A percentile compares a stretch with the other conserved stretches of the same genome.
These are phyloP conservation scores for Cirrhinus mrigala DNA, from an alignment of 2,797 vertebrate species.

Conservation along the genomic window DNA sequence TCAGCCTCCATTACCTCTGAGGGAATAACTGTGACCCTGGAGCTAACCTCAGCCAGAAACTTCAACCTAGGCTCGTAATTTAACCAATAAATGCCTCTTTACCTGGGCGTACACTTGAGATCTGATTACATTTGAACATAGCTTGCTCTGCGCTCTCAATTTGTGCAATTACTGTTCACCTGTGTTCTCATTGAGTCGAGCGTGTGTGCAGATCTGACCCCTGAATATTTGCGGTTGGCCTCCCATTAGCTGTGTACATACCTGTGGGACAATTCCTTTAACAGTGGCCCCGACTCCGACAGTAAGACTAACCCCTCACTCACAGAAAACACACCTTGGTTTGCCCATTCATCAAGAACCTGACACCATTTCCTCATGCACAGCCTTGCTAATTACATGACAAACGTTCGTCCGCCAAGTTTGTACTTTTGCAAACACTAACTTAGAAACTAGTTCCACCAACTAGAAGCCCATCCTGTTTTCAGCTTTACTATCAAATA, in stretches of 20 bases:
- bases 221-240: slow-evolving; percentile 49
- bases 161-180: slow-evolving; percentile 24
- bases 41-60: slow-evolving; percentile 6
- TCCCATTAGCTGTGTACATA: slow-evolving; percentile 55
- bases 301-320: slow-evolving; percentile 19
- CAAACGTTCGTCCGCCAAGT: background rate
- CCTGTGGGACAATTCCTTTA: slow-evolving; percentile 44
- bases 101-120: slow-evolving; percentile 1
- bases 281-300: background rate
- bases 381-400: background rate
- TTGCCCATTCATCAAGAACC: slow-evolving; percentile 37
- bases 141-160: slow-evolving; percentile 10
- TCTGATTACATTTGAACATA: slow-evolving; percentile 23
- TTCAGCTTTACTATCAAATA: background rate
- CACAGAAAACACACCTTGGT: slow-evolving; percentile 31
- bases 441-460: background rate
- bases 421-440: background rate
- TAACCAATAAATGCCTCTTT: slow-evolving; percentile 1
- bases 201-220: slow-evolving; percentile 45
- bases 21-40: background rate
- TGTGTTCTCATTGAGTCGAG: slow-evolving; percentile 28
- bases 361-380: slow-evolving; percentile 28
- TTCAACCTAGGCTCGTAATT: background rate
- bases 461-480: background rate
- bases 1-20: slow-evolving; percentile 19